Evolutionary conservation across 23 tunicate species (phyloP).

Genomic region (Botrylloides violaceus): DNA sequence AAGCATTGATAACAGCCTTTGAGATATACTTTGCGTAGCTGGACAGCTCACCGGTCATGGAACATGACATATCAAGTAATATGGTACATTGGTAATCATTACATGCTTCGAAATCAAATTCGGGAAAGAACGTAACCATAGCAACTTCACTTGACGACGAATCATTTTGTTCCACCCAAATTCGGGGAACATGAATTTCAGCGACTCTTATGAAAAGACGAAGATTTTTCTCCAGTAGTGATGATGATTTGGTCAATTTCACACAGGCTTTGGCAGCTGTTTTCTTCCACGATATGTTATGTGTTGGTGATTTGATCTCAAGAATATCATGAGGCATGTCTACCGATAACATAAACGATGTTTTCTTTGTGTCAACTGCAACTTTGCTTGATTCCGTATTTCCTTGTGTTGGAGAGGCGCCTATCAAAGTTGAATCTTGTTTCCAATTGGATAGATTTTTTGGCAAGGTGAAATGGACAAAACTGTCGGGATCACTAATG

Average conservation of each 20-base stretch:
- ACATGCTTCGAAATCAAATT: conserved; percentile 45
- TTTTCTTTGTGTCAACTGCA: conserved; percentile 1
- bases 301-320: conserved; percentile 40
- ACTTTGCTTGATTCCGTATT: neutral
- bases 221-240: conserved; percentile 22
- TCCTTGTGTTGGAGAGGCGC: conserved; percentile 6
- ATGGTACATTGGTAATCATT: conserved; percentile 37
- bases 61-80: conserved; percentile 61
- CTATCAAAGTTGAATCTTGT: conserved; percentile 10
- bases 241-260: conserved; percentile 19
- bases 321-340: conserved; percentile 73
- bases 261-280: conserved; percentile 63
- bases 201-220: conserved; percentile 42
- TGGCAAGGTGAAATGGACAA: conserved; percentile 4
- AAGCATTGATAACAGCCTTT: conserved; percentile 23
- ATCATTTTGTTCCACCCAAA: conserved; percentile 50
- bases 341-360: conserved; percentile 37
- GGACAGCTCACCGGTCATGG: conserved; percentile 20
- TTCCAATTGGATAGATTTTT: neutral
- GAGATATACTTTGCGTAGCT: conserved; percentile 29
- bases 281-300: conserved; percentile 41
- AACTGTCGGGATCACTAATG: conserved; percentile 1
- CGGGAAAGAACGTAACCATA: conserved; percentile 88
- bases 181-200: conserved; percentile 77
- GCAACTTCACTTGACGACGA: neutral